Percentiles rank a stretch among this genome's conserved stretches.
Conservation (phyloP, 2,888 invertebrate genomes). For the Eilema depressum region DNA sequence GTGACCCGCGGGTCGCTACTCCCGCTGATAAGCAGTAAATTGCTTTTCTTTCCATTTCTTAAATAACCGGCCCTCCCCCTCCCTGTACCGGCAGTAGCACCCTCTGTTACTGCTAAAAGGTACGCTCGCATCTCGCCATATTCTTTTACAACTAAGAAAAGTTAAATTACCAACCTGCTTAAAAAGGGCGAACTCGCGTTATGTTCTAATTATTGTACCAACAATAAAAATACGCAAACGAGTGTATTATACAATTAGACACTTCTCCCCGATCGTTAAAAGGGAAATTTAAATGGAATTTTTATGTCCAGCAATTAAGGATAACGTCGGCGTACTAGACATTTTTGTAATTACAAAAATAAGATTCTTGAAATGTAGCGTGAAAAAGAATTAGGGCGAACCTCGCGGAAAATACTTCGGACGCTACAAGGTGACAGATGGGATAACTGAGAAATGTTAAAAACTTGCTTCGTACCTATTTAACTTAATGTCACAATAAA, state of each 20-base stretch:
- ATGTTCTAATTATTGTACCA: constrained; percentile 86
- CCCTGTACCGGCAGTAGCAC: constrained; percentile 45
- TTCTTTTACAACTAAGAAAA: constrained; percentile 79
- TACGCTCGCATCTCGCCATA: constrained; percentile 73
- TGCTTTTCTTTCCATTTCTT: constrained; percentile 84
- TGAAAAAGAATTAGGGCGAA: constrained; percentile 85
- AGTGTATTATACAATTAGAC: constrained; percentile 88
- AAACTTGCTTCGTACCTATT: constrained; percentile 58
- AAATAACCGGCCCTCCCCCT: constrained; percentile 70
- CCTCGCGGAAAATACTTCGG: constrained; percentile 78
- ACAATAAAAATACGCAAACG: constrained; percentile 87
- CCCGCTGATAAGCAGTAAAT: constrained; percentile 82
- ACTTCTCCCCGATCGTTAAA: constrained; percentile 86
- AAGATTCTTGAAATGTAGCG: constrained; percentile 87
- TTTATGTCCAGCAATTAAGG: constrained; percentile 88
- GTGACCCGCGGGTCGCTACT: constrained; percentile 75
- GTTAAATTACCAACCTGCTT: constrained; percentile 82
- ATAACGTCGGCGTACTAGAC: constrained; percentile 86
- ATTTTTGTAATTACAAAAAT: constrained; percentile 88
- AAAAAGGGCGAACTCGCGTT: constrained; percentile 81
- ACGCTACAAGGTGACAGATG: constrained; percentile 73
- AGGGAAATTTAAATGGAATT: constrained; percentile 88
- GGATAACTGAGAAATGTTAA: constrained; percentile 70
- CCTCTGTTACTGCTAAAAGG: constrained; percentile 60
- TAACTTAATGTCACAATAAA: constrained; percentile 50